phyloP scores from a whole-genome alignment of 1,140 invertebrate species.

The Ceratosolen fusciceps region DNA sequence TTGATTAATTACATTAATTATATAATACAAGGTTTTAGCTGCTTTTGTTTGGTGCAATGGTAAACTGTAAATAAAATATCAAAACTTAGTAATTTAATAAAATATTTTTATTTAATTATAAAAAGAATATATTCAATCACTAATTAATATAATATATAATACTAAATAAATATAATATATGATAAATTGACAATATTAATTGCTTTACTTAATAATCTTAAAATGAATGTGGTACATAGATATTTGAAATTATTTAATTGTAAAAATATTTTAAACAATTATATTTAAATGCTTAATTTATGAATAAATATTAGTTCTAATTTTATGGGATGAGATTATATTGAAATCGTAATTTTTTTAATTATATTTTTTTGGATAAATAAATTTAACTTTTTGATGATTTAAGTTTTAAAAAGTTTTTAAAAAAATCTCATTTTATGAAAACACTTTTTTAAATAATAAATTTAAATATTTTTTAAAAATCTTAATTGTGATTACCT shows the following conservation, averaged over 20 bases:
- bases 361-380: too few species aligned
- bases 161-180: neutral
- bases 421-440: too few species aligned
- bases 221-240: neutral
- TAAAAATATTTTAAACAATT: neutral
- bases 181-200: neutral
- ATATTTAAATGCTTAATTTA: neutral
- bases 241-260: neutral
- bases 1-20: slow-evolving; percentile 93
- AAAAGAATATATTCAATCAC: neutral
- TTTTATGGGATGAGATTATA: too few species aligned
- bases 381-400: too few species aligned
- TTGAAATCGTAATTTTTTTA: too few species aligned
- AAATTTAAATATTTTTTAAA: too few species aligned
- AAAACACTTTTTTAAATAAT: slow-evolving; percentile 23
- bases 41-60: slow-evolving; percentile 68
- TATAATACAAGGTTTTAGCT: slow-evolving; percentile 75
- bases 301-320: neutral
- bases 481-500: too few species aligned
- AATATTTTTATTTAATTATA: neutral
- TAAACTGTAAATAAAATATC: slow-evolving; percentile 52
- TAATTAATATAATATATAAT: neutral
- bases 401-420: too few species aligned
- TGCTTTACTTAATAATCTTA: slow-evolving; percentile 1
- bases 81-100: neutral